Evolutionary conservation across 2,113 vertebrate genomes (phyloP).

Genomic region (Coturnix japonica): DNA sequence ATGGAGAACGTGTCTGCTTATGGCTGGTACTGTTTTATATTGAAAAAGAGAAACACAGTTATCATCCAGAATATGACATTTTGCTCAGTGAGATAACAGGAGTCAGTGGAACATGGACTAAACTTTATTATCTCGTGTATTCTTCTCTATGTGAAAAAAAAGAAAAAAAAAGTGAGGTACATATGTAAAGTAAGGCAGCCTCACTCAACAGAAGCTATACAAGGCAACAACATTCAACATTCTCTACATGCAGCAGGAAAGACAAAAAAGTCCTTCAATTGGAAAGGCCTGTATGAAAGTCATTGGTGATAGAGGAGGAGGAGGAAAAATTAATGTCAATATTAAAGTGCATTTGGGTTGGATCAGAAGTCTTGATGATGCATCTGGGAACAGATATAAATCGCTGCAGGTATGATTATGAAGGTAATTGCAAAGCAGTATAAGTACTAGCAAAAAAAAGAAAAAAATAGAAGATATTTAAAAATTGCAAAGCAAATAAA

Average conservation of each 20-base stretch:
- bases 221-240: not conserved
- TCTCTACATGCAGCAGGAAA: not conserved
- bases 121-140: rapidly evolving
- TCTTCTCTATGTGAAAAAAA: not conserved
- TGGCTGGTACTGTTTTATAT: not conserved
- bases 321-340: constrained; percentile 52
- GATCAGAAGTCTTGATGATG: constrained; percentile 66
- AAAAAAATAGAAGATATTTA: constrained; percentile 53
- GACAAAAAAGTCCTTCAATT: not conserved
- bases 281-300: constrained; percentile 9
- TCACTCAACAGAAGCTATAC: not conserved
- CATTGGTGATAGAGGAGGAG: constrained; percentile 8
- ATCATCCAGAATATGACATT: not conserved
- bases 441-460: constrained; percentile 72
- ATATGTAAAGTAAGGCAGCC: not conserved
- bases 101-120: not conserved
- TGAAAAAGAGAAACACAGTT: not conserved
- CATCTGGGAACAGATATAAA: constrained; percentile 71
- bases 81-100: not conserved
- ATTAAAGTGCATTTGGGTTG: constrained; percentile 64
- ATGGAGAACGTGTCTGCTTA: not conserved
- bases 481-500: constrained; percentile 80
- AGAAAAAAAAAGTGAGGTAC: not conserved
- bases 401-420: constrained; percentile 80
- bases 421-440: constrained; percentile 74